Conservation (phyloP, 2,797 vertebrate genomes). For the Furcifer pardalis region DNA sequence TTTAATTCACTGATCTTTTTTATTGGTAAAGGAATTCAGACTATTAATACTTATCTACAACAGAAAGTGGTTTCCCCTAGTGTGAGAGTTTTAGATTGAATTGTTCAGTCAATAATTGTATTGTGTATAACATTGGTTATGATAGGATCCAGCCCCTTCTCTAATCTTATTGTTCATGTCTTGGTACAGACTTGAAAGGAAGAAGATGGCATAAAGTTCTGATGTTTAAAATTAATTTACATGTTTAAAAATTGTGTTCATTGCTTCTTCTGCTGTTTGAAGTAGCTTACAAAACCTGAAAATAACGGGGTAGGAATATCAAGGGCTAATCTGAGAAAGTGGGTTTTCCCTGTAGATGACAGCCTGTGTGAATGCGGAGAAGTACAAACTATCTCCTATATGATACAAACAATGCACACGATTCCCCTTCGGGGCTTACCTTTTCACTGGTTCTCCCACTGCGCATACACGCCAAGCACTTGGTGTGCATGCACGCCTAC, state of each 20-base stretch:
- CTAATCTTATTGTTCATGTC: conserved; percentile 40
- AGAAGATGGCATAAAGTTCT: conserved; percentile 6
- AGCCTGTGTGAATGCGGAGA: too few relatives aligned
- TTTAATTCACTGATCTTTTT: conserved; percentile 31
- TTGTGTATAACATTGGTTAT: neutral
- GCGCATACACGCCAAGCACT: too few relatives aligned
- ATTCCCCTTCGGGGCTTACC: too few relatives aligned
- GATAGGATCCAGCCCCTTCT: too few relatives aligned
- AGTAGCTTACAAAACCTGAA: neutral
- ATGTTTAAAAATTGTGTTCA: neutral
- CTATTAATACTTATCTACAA: conserved; percentile 21
- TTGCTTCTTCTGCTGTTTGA: neutral
- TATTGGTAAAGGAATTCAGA: conserved; percentile 38
- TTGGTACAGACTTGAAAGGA: conserved; percentile 19
- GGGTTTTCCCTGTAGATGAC: too few relatives aligned
- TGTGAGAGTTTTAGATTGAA: conserved; percentile 49
- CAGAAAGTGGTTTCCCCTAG: conserved; percentile 45
- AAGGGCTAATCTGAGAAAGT: too few relatives aligned
- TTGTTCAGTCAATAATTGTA: conserved; percentile 54
- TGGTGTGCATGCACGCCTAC: too few relatives aligned
- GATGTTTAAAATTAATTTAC: neutral
- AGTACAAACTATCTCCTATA: too few relatives aligned
- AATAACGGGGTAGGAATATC: too few relatives aligned
- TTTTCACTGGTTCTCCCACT: too few relatives aligned
- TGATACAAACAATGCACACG: too few relatives aligned